Evolutionary conservation across 2,113 vertebrate genomes (phyloP).

Genomic region (Strix aluco): DNA sequence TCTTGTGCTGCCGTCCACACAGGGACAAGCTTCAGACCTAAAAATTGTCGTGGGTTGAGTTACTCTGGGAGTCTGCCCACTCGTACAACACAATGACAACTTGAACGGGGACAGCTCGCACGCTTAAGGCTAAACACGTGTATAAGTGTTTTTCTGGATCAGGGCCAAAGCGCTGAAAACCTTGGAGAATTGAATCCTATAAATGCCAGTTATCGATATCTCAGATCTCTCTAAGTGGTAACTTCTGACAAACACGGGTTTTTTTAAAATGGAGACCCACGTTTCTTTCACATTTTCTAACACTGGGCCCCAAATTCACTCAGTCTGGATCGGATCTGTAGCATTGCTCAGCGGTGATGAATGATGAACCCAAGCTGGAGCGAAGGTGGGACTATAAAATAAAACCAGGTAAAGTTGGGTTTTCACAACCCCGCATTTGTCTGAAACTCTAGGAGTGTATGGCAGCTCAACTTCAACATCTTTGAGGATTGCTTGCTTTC

Average conservation of each 20-base stretch:
- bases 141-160: not conserved
- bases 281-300: not conserved
- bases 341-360: not conserved
- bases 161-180: not conserved
- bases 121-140: not conserved
- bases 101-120: accelerated
- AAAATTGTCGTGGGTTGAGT: not conserved
- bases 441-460: not conserved
- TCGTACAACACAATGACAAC: accelerated
- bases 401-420: not conserved
- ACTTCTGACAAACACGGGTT: not conserved
- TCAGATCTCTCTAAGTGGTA: not conserved
- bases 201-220: not conserved
- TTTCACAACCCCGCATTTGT: not conserved
- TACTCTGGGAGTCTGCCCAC: not conserved
- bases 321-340: not conserved
- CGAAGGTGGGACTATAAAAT: not conserved
- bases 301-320: not conserved
- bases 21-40: not conserved
- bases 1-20: accelerated
- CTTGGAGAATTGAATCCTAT: not conserved
- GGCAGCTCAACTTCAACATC: not conserved
- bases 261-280: not conserved
- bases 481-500: not conserved
- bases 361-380: not conserved